These are phyloP conservation scores for Dromiciops gliroides DNA, from an alignment of 2,113 vertebrate species.

Conservation along the genomic window DNA sequence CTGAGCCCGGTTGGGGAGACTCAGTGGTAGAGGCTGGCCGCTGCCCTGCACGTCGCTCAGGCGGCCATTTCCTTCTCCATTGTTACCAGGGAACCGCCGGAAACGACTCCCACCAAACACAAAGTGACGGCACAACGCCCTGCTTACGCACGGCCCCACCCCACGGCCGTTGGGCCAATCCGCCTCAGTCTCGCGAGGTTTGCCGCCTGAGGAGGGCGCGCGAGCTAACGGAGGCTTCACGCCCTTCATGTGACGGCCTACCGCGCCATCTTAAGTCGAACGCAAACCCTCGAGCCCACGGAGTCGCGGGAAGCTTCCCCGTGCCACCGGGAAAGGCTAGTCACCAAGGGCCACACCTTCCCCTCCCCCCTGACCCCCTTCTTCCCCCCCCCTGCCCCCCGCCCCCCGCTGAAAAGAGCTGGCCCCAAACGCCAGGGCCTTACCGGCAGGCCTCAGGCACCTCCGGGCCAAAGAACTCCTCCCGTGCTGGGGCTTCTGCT, in stretches of 20 bases:
- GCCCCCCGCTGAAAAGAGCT: background rate
- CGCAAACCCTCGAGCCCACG: background rate
- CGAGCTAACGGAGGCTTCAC: background rate
- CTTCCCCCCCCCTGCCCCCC: background rate
- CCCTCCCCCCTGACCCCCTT: no score
- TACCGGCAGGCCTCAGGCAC: background rate
- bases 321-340: no score
- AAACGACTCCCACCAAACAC: constrained; percentile 57
- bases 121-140: constrained; percentile 52
- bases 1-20: background rate
- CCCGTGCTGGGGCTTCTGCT: background rate
- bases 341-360: accelerated
- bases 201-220: background rate
- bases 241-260: background rate
- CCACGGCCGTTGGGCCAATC: background rate
- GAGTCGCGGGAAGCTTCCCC: background rate
- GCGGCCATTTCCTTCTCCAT: constrained; percentile 84
- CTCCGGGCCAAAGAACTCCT: background rate
- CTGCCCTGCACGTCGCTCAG: constrained; percentile 61
- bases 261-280: background rate
- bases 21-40: background rate
- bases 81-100: constrained; percentile 82
- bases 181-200: background rate
- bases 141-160: background rate
- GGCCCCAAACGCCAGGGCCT: background rate